Conservation (phyloP, 2,888 invertebrate genomes). For the Ypsolopha sequella region DNA sequence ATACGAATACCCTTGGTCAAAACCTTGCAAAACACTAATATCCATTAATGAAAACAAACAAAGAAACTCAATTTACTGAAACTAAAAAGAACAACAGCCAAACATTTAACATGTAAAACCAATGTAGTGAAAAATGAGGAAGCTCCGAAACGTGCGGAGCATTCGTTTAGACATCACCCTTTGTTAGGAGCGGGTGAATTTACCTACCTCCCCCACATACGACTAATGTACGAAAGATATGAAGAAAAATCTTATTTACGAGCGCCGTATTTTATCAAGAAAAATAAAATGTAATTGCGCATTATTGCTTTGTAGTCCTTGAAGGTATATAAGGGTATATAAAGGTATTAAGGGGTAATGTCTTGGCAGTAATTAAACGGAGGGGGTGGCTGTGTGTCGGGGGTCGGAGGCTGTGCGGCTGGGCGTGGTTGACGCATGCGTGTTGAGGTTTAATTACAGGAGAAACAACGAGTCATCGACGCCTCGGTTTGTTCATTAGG, state of each 20-base stretch:
- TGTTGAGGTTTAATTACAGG: conserved; percentile 52
- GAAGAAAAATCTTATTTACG: conserved; percentile 3
- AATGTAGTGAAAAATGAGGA: conserved; percentile 70
- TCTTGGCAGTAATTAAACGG: conserved; percentile 62
- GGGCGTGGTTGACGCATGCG: conserved; percentile 67
- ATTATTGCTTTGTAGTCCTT: background rate
- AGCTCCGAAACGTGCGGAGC: conserved; percentile 54
- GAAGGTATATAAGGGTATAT: conserved; percentile 22
- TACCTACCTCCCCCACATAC: conserved; percentile 23
- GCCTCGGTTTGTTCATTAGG: conserved; percentile 58
- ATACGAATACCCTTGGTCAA: background rate
- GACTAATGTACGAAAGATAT: background rate
- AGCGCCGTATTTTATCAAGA: background rate
- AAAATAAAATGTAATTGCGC: conserved; percentile 3
- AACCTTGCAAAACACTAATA: background rate
- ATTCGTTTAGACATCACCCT: conserved; percentile 28
- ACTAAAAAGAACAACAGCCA: conserved; percentile 28
- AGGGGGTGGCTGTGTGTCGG: conserved; percentile 18
- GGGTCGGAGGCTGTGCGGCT: conserved; percentile 54
- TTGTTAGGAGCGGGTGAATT: conserved; percentile 58
- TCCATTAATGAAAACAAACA: too few relatives aligned
- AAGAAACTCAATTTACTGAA: too few relatives aligned
- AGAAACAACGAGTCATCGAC: conserved; percentile 55
- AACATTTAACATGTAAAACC: conserved; percentile 69
- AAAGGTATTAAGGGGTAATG: conserved; percentile 61